Evolutionary conservation across 2,888 invertebrate species (phyloP).

Genomic region (Heliconius cydno): DNA sequence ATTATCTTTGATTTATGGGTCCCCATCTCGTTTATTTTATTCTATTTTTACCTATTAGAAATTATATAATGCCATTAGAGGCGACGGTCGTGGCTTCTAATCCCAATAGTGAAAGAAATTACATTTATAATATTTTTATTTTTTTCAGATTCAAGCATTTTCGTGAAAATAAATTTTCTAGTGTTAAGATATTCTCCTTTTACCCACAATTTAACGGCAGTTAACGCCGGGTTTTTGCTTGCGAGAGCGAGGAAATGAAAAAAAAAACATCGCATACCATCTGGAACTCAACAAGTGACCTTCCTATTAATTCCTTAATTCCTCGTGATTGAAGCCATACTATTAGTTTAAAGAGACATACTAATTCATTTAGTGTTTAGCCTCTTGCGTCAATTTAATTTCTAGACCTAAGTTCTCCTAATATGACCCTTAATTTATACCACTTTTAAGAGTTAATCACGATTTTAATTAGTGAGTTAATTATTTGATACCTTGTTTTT

Average conservation of each 20-base stretch:
- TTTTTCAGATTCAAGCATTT: no score
- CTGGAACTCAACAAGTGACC: background rate
- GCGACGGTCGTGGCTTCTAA: background rate
- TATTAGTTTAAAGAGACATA: background rate
- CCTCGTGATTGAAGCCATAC: constrained; percentile 11
- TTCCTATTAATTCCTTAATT: constrained; percentile 3
- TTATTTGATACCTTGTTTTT: no score
- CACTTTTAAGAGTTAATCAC: no score
- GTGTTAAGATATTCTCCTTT: no score
- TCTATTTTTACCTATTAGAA: background rate
- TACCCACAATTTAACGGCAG: no score
- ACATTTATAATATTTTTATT: no score
- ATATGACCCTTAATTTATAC: background rate
- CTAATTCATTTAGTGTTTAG: background rate
- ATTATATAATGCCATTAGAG: background rate
- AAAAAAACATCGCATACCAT: background rate
- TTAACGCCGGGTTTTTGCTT: no score
- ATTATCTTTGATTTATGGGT: constrained; percentile 5
- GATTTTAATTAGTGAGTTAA: no score
- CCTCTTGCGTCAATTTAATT: background rate
- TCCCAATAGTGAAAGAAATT: background rate
- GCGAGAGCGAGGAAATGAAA: background rate
- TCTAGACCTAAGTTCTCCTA: background rate
- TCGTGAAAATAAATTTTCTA: no score
- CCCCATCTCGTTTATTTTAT: background rate